phyloP scores from a whole-genome alignment of 2,888 invertebrate species.

The Eurytoma californica region DNA sequence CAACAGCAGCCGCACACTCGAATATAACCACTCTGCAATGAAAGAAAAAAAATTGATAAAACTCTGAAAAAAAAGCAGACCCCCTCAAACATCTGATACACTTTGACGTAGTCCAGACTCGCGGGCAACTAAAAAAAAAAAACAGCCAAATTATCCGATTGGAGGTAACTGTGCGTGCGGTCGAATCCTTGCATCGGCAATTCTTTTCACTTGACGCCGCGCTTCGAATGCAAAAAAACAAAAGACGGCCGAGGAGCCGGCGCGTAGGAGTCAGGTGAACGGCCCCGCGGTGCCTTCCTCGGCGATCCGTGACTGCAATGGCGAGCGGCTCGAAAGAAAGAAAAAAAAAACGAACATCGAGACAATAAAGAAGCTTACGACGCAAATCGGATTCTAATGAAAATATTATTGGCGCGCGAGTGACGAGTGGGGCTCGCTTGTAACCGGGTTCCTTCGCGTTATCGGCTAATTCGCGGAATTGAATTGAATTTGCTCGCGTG shows the following conservation, averaged over 20 bases:
- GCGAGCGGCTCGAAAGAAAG: neutral
- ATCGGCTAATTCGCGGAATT: too few species aligned
- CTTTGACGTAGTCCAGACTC: neutral
- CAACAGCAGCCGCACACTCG: neutral
- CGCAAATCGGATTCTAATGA: neutral
- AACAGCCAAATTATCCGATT: neutral
- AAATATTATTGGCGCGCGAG: neutral
- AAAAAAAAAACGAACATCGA: neutral
- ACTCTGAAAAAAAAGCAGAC: neutral
- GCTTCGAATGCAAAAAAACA: neutral
- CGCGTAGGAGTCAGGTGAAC: conserved; percentile 1
- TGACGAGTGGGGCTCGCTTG: neutral
- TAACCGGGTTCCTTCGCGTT: too few species aligned
- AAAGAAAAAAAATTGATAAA: neutral
- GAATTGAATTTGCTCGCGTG: neutral
- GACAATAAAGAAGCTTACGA: neutral
- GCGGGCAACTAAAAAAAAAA: neutral
- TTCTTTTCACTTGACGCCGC: neutral
- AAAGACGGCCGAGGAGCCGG: neutral
- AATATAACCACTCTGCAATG: neutral
- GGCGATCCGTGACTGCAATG: conserved; percentile 1
- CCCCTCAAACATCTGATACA: neutral
- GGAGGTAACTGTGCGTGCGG: neutral
- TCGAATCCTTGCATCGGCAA: neutral
- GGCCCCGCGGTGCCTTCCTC: neutral